Evolutionary conservation across 2,797 vertebrate species (phyloP).

Genomic region (Gobio occitaniae): DNA sequence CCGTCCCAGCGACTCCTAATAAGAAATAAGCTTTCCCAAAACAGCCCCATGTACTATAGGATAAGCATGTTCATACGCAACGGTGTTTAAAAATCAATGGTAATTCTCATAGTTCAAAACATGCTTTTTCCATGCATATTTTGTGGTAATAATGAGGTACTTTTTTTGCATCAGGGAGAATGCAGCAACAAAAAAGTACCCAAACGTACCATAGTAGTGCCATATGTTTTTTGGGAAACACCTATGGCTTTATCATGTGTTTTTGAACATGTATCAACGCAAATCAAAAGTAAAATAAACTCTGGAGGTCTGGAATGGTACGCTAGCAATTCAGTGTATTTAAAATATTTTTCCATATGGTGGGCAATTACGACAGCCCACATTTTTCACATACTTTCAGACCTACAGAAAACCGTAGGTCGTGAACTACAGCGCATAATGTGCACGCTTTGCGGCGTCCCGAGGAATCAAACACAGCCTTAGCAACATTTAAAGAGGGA

Average conservation of each 20-base stretch:
- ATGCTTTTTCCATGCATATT: neutral
- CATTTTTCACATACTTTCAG: conserved; percentile 61
- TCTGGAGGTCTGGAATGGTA: neutral
- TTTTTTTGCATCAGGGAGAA: conserved; percentile 3
- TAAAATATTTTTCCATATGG: conserved; percentile 78
- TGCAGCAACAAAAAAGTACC: neutral
- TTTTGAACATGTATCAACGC: neutral
- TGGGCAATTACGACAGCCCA: conserved; percentile 60
- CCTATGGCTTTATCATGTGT: neutral
- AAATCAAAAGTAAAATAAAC: neutral
- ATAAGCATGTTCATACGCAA: neutral
- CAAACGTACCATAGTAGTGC: neutral
- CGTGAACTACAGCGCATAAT: neutral
- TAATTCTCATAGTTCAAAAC: neutral
- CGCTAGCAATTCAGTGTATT: conserved; percentile 52
- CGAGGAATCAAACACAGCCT: conserved; percentile 27
- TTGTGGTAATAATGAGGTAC: conserved; percentile 12
- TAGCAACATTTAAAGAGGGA: conserved; percentile 35
- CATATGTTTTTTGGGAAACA: neutral
- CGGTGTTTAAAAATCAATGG: neutral
- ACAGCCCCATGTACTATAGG: neutral
- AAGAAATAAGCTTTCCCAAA: conserved; percentile 8
- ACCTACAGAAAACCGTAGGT: conserved; percentile 52
- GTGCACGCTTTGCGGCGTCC: conserved; percentile 4
- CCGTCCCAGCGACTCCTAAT: neutral